Percentiles rank a stretch among this genome's conserved stretches.
phyloP scores from a whole-genome alignment of 2,888 invertebrate species.

The Tetrapedia diversipes region DNA sequence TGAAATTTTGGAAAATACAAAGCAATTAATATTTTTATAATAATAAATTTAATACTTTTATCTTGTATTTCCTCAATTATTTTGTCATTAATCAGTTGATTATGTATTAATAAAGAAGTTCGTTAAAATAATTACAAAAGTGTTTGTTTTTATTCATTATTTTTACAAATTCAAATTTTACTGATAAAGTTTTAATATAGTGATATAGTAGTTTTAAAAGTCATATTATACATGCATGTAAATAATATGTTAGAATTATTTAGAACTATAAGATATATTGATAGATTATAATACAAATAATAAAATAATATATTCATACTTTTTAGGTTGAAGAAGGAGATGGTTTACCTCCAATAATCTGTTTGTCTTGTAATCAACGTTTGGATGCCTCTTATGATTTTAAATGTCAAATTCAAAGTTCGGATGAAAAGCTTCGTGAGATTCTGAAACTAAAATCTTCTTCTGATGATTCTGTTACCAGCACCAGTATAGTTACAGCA shows the following conservation, averaged over 20 bases:
- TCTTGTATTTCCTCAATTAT: conserved; percentile 11
- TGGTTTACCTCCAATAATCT: conserved; percentile 75
- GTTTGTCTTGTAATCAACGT: conserved; percentile 73
- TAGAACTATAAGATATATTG: background rate
- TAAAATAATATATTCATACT: background rate
- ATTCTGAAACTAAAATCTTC: conserved; percentile 57
- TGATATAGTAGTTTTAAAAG: background rate
- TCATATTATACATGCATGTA: background rate
- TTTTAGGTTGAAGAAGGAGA: conserved; percentile 76
- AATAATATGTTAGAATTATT: background rate
- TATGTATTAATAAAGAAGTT: background rate
- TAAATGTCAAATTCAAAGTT: conserved; percentile 75
- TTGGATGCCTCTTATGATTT: conserved; percentile 76
- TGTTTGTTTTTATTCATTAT: background rate
- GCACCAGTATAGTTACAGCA: conserved; percentile 49
- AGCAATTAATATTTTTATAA: conserved; percentile 5
- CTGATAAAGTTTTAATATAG: conserved; percentile 1
- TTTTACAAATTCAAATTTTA: background rate
- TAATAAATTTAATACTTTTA: background rate
- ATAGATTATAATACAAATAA: background rate
- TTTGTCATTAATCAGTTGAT: background rate
- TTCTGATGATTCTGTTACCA: conserved; percentile 17
- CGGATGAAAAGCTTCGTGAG: conserved; percentile 75
- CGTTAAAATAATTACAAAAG: conserved; percentile 1
- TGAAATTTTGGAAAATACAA: conserved; percentile 5